Evolutionary conservation across 2,888 invertebrate species (phyloP).

Genomic region (Tuberolachnus salignus): DNA sequence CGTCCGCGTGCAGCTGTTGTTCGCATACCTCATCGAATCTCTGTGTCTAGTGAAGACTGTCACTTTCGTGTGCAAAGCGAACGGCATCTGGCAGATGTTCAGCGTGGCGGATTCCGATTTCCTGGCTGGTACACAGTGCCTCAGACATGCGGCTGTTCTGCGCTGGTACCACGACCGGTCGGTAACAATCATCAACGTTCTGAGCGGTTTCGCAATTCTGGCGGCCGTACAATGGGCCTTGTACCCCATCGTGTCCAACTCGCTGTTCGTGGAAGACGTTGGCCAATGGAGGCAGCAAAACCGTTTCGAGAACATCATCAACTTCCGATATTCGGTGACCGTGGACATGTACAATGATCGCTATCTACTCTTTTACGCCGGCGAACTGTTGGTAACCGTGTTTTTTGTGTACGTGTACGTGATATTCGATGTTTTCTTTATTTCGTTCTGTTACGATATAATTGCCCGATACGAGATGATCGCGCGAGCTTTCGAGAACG

Average conservation of each 20-base stretch:
- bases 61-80: neutral
- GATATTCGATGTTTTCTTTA: neutral
- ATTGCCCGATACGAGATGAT: neutral
- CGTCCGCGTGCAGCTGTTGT: neutral
- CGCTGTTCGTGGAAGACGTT: neutral
- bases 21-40: neutral
- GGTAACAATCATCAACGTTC: neutral
- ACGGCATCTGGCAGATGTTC: neutral
- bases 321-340: neutral
- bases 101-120: neutral
- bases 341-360: neutral
- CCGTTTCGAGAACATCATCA: neutral
- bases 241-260: neutral
- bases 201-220: rapidly evolving
- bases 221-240: neutral
- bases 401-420: neutral
- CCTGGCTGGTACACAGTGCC: neutral
- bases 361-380: neutral
- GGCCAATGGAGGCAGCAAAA: no score
- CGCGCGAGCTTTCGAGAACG: no score
- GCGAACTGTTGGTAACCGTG: neutral
- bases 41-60: neutral
- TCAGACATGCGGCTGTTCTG: neutral
- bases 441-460: neutral
- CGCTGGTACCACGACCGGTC: no score